These are phyloP conservation scores for Stramonita haemastoma DNA, from an alignment of 2,888 invertebrate species.

Conservation along the genomic window DNA sequence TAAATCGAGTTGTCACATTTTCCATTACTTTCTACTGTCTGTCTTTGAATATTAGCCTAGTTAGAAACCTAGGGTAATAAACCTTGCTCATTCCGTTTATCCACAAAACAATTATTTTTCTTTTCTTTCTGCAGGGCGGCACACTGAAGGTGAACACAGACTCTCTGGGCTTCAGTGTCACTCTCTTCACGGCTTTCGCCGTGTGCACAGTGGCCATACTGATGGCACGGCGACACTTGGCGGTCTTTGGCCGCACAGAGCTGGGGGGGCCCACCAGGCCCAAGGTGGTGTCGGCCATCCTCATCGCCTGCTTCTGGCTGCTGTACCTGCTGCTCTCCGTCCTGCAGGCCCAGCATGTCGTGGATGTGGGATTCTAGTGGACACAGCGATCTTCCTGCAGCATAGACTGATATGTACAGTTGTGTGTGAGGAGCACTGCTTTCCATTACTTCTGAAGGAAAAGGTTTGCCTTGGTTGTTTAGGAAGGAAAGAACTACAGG, in stretches of 20 bases:
- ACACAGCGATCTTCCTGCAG: no score
- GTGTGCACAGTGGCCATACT: constrained; percentile 79
- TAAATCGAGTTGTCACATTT: no score
- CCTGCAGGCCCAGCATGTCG: constrained; percentile 60
- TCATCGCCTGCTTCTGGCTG: constrained; percentile 79
- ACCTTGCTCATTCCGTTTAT: not conserved
- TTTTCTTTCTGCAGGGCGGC: constrained; percentile 65
- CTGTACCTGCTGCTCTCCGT: constrained; percentile 80
- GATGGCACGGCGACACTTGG: constrained; percentile 77
- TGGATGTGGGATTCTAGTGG: constrained; percentile 42
- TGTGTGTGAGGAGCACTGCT: no score
- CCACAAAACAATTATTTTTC: no score
- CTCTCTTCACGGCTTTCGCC: constrained; percentile 80
- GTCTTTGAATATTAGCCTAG: not conserved
- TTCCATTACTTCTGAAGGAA: no score
- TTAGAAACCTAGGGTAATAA: not conserved
- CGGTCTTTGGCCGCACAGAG: constrained; percentile 80
- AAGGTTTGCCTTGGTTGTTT: no score
- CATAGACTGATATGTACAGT: no score
- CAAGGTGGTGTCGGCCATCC: constrained; percentile 75
- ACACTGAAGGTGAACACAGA: constrained; percentile 71
- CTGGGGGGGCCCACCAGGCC: constrained; percentile 79
- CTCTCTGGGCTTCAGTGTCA: constrained; percentile 79
- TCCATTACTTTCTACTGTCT: no score
- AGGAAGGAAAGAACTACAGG: no score